phyloP scores from a whole-genome alignment of 2,113 vertebrate species.

The Harpagus bidentatus region DNA sequence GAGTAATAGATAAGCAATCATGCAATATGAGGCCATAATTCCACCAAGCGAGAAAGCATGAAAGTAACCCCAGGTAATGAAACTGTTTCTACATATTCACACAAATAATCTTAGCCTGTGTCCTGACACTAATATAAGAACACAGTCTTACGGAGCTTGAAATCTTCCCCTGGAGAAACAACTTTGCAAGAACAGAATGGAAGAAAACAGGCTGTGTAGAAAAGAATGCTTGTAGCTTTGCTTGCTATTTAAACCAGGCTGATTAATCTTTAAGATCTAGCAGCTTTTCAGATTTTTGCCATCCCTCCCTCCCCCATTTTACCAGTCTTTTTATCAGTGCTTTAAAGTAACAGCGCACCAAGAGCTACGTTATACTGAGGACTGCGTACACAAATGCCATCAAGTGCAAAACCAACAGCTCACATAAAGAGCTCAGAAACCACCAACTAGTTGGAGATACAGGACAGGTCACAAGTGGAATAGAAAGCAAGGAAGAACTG shows the following conservation, averaged over 20 bases:
- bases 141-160: neutral
- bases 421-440: neutral
- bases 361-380: neutral
- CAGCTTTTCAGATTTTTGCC: neutral
- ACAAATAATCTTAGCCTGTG: constrained; percentile 30
- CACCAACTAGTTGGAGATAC: neutral
- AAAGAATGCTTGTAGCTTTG: neutral
- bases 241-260: neutral
- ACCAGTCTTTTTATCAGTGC: neutral
- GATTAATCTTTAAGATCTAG: constrained; percentile 21
- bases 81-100: constrained; percentile 11
- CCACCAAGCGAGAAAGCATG: neutral
- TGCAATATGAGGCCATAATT: neutral
- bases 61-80: constrained; percentile 26
- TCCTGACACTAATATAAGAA: constrained; percentile 28
- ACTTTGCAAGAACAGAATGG: neutral
- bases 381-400: neutral
- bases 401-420: neutral
- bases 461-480: neutral
- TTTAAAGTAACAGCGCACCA: neutral
- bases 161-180: constrained; percentile 34
- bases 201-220: neutral
- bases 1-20: neutral
- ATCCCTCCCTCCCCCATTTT: neutral
- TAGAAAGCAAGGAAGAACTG: neutral